Base-by-base conservation (phyloP, 1,140 invertebrate genomes). In the Protaetia brevitarsis region DNA sequence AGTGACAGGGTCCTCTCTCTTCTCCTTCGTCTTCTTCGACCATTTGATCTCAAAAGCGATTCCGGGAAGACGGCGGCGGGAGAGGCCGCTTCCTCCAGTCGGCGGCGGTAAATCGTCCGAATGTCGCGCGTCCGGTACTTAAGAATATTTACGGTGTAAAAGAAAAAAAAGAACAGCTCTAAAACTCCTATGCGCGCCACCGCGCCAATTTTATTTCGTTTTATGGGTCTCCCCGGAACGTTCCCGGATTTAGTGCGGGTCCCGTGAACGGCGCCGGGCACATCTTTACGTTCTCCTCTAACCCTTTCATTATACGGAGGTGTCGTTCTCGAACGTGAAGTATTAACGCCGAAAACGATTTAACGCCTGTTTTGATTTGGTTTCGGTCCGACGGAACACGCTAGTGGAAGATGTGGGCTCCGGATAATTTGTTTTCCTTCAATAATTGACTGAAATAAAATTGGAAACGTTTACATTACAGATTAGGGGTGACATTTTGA, bases 101-200 rank as follows among this genome's bases (percentile, higher is more conserved):
- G 41, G 19, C 64, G 62, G 58, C 65, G 66, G 64, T 67, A 69
- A 71, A 71, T 70, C 67, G 71, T 66, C 69, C 66, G 63, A 70
- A 66, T 68, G 71, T 68, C 64, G 68, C 69, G 69, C 71, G 71
- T 72, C 71, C 71, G 71, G 71, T 71, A 69, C 71, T 72, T 72
- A 67, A 69, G 68, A 67, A 71, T 69, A 72, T 71, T 71, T 71
- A 71, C 70, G 66, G 67, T 56, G 41, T 26, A 56, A 30, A 45
- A 51, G 27, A 13, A 51, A 64, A 28, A 65, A 16, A 16, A 16
- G 41, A 19, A 10, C 13, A 27, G 57, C 30, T 13, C 30, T 28
- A 11, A 31, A 59, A 59, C 27, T 59, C 29, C 57, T 7, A 1
- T 23, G 6, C 26, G 13, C 10, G 57, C 57, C 7, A 7, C 7